Percentiles rank a stretch among this genome's conserved stretches.
phyloP scores from a whole-genome alignment of 2,797 vertebrate genomes.

The Eurystomus glaucurus region DNA sequence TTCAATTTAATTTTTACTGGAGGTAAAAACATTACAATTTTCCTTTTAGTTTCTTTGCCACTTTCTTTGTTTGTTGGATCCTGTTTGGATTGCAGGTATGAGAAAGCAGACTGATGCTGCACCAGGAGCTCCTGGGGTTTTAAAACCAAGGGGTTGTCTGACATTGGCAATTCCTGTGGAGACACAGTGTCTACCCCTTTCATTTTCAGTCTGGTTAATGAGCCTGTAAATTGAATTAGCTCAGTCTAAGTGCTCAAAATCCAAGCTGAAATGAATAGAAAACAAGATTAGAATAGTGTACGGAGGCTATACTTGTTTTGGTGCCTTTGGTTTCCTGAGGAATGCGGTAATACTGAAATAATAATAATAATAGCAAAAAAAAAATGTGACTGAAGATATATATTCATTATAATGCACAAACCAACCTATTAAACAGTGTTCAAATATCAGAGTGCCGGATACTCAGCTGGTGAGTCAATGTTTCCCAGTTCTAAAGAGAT shows the following conservation, averaged over 20 bases:
- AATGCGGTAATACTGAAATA: neutral
- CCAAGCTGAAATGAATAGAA: slow-evolving; percentile 19
- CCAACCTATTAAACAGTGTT: neutral
- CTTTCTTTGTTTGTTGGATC: neutral
- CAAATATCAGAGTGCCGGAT: neutral
- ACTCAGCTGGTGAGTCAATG: neutral
- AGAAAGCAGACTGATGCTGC: neutral
- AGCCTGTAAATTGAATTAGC: slow-evolving; percentile 77
- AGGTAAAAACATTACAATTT: neutral
- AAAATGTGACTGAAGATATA: neutral
- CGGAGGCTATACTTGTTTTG: neutral
- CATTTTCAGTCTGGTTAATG: slow-evolving; percentile 73
- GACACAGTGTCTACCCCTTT: neutral
- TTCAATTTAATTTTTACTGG: neutral
- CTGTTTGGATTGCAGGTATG: neutral
- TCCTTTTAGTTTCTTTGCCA: neutral
- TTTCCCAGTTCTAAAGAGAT: neutral
- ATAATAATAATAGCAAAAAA: neutral
- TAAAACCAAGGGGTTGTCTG: neutral
- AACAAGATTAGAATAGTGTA: neutral
- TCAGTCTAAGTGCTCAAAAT: slow-evolving; percentile 42
- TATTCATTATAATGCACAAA: neutral
- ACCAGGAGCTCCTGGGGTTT: neutral
- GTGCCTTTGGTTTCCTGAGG: neutral
- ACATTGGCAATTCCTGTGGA: neutral